These are phyloP conservation scores for Hippocampus comes DNA, from an alignment of 2,113 vertebrate species.

Conservation along the genomic window DNA sequence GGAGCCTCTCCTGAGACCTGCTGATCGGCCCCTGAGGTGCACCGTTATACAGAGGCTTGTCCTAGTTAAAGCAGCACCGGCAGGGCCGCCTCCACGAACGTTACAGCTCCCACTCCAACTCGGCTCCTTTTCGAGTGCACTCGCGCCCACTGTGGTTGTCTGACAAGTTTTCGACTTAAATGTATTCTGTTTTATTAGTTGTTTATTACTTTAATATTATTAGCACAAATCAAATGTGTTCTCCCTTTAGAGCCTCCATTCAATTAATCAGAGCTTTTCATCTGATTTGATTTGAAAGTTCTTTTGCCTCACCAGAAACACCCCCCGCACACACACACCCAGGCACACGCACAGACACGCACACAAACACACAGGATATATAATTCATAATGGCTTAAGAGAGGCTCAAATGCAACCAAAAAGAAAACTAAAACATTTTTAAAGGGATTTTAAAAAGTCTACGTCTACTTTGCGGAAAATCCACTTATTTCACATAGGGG, in stretches of 20 bases:
- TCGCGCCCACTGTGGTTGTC: conserved; percentile 24
- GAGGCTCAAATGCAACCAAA: too few species aligned
- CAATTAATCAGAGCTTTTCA: not conserved
- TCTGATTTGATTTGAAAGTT: not conserved
- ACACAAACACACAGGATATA: too few species aligned
- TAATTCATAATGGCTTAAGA: too few species aligned
- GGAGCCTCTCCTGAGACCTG: conserved; percentile 70
- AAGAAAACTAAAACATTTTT: too few species aligned
- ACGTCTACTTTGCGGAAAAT: too few species aligned
- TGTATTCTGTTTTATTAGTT: not conserved
- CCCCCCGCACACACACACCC: not conserved
- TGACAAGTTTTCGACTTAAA: not conserved
- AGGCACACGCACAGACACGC: not conserved
- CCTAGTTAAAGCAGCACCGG: conserved; percentile 69
- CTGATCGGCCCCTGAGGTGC: conserved; percentile 71
- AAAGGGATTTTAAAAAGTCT: too few species aligned
- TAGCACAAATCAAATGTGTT: too few species aligned
- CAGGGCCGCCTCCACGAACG: conserved; percentile 49
- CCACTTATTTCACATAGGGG: too few species aligned
- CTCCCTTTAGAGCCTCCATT: not conserved
- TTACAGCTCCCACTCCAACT: conserved; percentile 41
- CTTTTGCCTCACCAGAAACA: conserved; percentile 11
- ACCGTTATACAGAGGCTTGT: conserved; percentile 57
- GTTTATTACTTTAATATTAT: not conserved
- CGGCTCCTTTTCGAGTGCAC: conserved; percentile 45